Evolutionary conservation across 2,888 invertebrate species (phyloP).

Genomic region (Cynaeus angustus): DNA sequence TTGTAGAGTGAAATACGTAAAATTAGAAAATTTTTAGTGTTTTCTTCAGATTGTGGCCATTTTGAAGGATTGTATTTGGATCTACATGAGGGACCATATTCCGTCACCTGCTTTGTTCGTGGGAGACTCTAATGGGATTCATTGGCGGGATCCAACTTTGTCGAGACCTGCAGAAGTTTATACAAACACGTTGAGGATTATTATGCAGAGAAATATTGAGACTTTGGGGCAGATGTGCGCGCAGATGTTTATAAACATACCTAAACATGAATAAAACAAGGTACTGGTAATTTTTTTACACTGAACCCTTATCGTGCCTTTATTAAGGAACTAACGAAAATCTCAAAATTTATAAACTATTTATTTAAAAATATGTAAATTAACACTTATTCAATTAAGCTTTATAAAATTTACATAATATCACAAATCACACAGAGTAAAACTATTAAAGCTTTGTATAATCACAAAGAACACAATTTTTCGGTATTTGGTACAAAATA

Average conservation of each 20-base stretch:
- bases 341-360: background rate
- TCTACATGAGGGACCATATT: constrained; percentile 90
- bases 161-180: constrained; percentile 83
- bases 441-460: constrained; percentile 24
- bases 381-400: constrained; percentile 27
- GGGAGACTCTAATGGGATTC: constrained; percentile 79
- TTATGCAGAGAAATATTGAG: constrained; percentile 86
- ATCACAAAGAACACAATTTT: background rate
- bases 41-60: constrained; percentile 81
- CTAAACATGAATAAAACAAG: constrained; percentile 59
- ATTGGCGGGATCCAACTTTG: constrained; percentile 85
- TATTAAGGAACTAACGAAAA: no score
- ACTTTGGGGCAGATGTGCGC: constrained; percentile 85
- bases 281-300: no score
- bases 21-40: no score
- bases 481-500: background rate
- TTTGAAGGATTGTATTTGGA: constrained; percentile 90
- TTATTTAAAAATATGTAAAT: constrained; percentile 35
- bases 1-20: constrained; percentile 50
- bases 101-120: constrained; percentile 88
- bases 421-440: constrained; percentile 18
- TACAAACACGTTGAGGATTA: constrained; percentile 85
- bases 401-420: constrained; percentile 41
- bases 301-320: no score
- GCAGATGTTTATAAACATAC: constrained; percentile 78